These are phyloP conservation scores for Lepeophtheirus nordmannii DNA, from an alignment of 2,888 invertebrate genomes.

Conservation along the genomic window DNA sequence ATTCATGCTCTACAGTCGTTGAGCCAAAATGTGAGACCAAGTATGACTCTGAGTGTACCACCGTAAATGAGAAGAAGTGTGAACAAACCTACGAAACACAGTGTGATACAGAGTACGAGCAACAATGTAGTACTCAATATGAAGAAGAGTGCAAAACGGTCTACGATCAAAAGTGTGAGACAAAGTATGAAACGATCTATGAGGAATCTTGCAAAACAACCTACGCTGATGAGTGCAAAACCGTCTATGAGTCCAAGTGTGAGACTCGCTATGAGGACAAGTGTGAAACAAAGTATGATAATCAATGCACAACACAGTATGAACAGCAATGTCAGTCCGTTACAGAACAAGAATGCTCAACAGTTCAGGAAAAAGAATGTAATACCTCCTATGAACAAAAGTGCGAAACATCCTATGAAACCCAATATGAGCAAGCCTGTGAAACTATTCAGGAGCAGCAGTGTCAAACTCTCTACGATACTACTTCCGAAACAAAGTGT, in stretches of 20 bases:
- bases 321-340: slow-evolving; percentile 20
- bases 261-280: slow-evolving; percentile 24
- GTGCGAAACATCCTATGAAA: slow-evolving; percentile 19
- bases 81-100: slow-evolving; percentile 19
- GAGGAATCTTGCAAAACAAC: slow-evolving; percentile 20
- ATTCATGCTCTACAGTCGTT: slow-evolving; percentile 14
- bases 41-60: slow-evolving; percentile 20
- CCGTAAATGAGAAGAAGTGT: slow-evolving; percentile 17
- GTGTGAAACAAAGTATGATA: slow-evolving; percentile 20
- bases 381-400: slow-evolving; percentile 15
- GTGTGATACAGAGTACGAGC: slow-evolving; percentile 15
- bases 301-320: slow-evolving; percentile 16
- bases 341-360: slow-evolving; percentile 16
- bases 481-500: slow-evolving; percentile 16
- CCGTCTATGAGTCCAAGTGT: slow-evolving; percentile 24
- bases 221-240: slow-evolving; percentile 17
- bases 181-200: slow-evolving; percentile 19
- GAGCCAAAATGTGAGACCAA: slow-evolving; percentile 23
- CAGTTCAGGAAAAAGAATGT: slow-evolving; percentile 14
- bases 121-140: slow-evolving; percentile 19
- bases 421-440: slow-evolving; percentile 16
- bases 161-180: slow-evolving; percentile 23
- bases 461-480: slow-evolving; percentile 22
- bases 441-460: slow-evolving; percentile 21
- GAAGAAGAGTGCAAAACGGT: slow-evolving; percentile 22